Conservation (phyloP, 64 coral and sea anemone genomes). For the Montipora foliosa region DNA sequence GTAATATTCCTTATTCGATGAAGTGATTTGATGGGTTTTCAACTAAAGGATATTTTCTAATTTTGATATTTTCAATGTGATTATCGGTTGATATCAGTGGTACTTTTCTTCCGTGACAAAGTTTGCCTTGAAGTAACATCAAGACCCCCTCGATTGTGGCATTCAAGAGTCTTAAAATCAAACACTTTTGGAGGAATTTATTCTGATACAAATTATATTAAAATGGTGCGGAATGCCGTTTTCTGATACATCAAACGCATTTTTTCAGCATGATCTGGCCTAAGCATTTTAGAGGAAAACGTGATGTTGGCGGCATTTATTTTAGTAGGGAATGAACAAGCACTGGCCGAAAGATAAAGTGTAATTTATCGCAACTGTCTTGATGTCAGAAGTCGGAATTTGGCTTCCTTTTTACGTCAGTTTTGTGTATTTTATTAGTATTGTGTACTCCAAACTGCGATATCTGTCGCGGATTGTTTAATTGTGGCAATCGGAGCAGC, state of each 20-base stretch:
- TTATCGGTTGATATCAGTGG: too few relatives aligned
- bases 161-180: too few relatives aligned
- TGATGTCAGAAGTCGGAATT: background rate
- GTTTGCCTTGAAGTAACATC: too few relatives aligned
- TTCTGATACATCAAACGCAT: background rate
- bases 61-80: too few relatives aligned
- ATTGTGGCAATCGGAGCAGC: background rate
- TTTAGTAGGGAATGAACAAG: background rate
- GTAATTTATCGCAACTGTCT: background rate
- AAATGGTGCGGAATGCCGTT: too few relatives aligned
- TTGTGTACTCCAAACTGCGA: background rate
- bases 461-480: background rate
- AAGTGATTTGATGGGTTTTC: too few relatives aligned
- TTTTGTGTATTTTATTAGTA: background rate
- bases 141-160: too few relatives aligned
- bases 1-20: too few relatives aligned
- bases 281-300: background rate
- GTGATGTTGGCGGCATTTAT: background rate
- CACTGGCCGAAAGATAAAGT: background rate
- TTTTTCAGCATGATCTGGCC: background rate
- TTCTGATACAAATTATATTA: too few relatives aligned
- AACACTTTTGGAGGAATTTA: too few relatives aligned
- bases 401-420: constrained; percentile 8
- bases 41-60: too few relatives aligned
- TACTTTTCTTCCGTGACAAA: too few relatives aligned